These are phyloP conservation scores for Pyrochroa serraticornis DNA, from an alignment of 2,888 invertebrate species.

Conservation along the genomic window DNA sequence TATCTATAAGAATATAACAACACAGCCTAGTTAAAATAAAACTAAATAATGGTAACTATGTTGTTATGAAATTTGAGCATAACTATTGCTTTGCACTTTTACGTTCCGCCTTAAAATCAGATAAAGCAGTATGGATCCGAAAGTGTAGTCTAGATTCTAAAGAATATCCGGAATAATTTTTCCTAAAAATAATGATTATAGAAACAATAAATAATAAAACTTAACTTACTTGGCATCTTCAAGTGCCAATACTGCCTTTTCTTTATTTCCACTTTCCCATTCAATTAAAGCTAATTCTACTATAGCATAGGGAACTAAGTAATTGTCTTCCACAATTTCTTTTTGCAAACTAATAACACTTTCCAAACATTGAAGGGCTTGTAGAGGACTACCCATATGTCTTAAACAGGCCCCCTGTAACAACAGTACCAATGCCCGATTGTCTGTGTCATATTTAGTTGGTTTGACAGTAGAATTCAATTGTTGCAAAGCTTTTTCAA, in stretches of 20 bases:
- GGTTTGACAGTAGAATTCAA: slow-evolving; percentile 48
- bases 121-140: slow-evolving; percentile 79
- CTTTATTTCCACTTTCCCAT: slow-evolving; percentile 70
- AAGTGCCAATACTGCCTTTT: slow-evolving; percentile 72
- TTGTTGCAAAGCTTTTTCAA: slow-evolving; percentile 61
- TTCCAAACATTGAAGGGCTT: slow-evolving; percentile 77
- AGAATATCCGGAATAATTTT: slow-evolving; percentile 85
- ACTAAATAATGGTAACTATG: slow-evolving; percentile 1
- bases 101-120: slow-evolving; percentile 55
- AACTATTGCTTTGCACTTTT: slow-evolving; percentile 28
- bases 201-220: slow-evolving; percentile 12
- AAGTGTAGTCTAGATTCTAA: slow-evolving; percentile 90
- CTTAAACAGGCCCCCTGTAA: slow-evolving; percentile 84
- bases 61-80: slow-evolving; percentile 1
- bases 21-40: slow-evolving; percentile 24
- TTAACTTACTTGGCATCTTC: slow-evolving; percentile 80
- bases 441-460: slow-evolving; percentile 69
- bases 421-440: slow-evolving; percentile 75
- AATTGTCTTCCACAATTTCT: slow-evolving; percentile 80
- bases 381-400: slow-evolving; percentile 76
- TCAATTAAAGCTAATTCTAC: slow-evolving; percentile 86
- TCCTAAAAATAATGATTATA: slow-evolving; percentile 64
- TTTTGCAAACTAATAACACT: slow-evolving; percentile 69
- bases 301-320: slow-evolving; percentile 83
- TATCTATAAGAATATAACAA: slow-evolving; percentile 21